phyloP scores from a whole-genome alignment of 2,113 vertebrate species.

The Grallaria varia region DNA sequence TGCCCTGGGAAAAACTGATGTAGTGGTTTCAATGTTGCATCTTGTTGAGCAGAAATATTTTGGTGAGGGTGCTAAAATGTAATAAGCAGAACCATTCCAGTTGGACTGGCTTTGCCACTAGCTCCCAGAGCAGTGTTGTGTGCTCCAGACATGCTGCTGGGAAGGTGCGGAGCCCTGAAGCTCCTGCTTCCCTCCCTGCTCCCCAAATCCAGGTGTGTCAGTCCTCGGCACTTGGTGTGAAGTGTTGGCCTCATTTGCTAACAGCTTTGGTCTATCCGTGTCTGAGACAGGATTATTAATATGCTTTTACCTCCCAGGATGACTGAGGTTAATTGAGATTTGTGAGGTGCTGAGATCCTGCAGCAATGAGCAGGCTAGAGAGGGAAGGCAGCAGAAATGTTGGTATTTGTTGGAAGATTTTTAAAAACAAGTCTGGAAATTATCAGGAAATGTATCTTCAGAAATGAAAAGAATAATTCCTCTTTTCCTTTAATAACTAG shows the following conservation, averaged over 20 bases:
- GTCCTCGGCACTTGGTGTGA: rapidly evolving
- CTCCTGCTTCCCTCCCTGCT: neutral
- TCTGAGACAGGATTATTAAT: slow-evolving; percentile 18
- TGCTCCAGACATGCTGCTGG: neutral
- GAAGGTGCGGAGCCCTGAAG: neutral
- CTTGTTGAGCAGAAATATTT: neutral
- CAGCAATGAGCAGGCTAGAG: neutral
- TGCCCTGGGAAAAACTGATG: neutral
- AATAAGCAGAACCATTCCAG: neutral
- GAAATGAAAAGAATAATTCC: neutral
- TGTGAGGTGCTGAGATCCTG: neutral
- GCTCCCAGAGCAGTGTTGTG: neutral
- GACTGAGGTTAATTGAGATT: slow-evolving; percentile 50
- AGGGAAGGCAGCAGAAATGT: neutral
- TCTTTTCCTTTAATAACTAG: neutral
- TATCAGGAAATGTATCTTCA: neutral
- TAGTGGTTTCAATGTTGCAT: neutral
- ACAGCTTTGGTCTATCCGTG: neutral
- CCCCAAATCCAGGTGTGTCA: neutral
- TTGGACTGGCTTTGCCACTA: neutral
- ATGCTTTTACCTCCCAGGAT: neutral
- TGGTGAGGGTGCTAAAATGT: neutral
- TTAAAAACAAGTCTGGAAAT: neutral
- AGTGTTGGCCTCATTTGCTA: neutral
- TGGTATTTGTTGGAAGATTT: neutral